phyloP scores from a whole-genome alignment of 1,140 invertebrate species.

The Pachypeltis micranthus region DNA sequence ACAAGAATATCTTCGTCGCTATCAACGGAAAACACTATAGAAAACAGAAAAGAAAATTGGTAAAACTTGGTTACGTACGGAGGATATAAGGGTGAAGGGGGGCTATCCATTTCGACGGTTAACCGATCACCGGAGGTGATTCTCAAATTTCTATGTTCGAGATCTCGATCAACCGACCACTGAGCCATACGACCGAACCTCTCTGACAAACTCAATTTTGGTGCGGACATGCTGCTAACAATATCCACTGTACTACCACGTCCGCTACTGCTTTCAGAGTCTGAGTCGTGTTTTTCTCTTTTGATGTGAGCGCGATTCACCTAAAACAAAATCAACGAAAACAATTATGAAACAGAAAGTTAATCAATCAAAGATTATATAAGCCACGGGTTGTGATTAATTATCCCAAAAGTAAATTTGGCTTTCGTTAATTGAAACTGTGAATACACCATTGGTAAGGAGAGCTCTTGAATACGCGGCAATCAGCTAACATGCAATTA shows the following conservation, averaged over 20 bases:
- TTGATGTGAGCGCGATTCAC: constrained; percentile 29
- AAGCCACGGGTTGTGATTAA: too few species aligned
- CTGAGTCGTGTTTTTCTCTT: constrained; percentile 34
- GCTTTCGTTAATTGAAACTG: too few species aligned
- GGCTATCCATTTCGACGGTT: constrained; percentile 28
- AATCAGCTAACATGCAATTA: too few species aligned
- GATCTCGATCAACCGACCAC: constrained; percentile 63
- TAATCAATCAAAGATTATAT: too few species aligned
- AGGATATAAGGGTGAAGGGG: constrained; percentile 23
- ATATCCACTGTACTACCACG: constrained; percentile 15
- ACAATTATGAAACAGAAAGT: too few species aligned
- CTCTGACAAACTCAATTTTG: constrained; percentile 57
- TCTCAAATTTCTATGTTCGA: constrained; percentile 60
- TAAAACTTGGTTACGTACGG: constrained; percentile 5
- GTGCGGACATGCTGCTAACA: constrained; percentile 32
- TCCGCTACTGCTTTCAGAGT: constrained; percentile 23
- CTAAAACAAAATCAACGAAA: too few species aligned
- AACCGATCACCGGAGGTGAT: constrained; percentile 60
- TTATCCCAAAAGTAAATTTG: too few species aligned
- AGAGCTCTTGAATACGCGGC: too few species aligned
- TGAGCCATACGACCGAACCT: constrained; percentile 83
- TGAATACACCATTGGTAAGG: too few species aligned
- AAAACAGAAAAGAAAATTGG: not conserved
- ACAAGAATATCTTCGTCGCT: too few species aligned
- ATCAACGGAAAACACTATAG: not conserved